phyloP scores from a whole-genome alignment of 1,140 invertebrate species.

The Sinella curviseta region DNA sequence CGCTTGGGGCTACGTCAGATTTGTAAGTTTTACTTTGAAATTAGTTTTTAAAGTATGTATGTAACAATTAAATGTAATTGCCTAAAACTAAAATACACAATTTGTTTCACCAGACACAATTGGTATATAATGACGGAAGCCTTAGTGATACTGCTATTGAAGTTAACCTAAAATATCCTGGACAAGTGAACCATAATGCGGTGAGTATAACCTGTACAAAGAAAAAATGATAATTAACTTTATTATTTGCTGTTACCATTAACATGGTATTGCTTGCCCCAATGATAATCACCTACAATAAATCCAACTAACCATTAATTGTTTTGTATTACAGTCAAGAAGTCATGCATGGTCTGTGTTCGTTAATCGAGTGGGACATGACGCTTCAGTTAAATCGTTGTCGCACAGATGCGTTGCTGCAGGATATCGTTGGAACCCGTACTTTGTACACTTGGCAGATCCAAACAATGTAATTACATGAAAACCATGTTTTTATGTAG shows the following conservation, averaged over 20 bases:
- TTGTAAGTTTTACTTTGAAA: conserved; percentile 62
- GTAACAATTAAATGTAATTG: conserved; percentile 4
- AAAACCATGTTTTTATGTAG: conserved; percentile 22
- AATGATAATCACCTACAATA: too few species aligned
- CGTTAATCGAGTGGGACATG: conserved; percentile 89
- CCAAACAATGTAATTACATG: conserved; percentile 77
- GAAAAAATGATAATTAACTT: neutral
- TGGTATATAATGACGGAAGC: conserved; percentile 81
- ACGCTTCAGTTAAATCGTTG: conserved; percentile 78
- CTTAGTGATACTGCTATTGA: conserved; percentile 86
- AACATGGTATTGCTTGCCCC: neutral
- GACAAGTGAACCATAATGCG: conserved; percentile 75
- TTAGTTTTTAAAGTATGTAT: conserved; percentile 32
- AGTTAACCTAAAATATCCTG: conserved; percentile 80
- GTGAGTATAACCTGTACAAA: too few species aligned
- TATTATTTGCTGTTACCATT: neutral
- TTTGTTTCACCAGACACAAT: conserved; percentile 70
- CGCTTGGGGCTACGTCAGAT: conserved; percentile 80
- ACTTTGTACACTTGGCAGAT: conserved; percentile 83
- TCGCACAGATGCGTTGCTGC: conserved; percentile 81
- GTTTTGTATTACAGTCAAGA: conserved; percentile 64
- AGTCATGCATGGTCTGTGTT: conserved; percentile 90
- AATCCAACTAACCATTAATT: conserved; percentile 2
- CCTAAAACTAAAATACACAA: neutral
- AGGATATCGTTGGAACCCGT: conserved; percentile 91